These are phyloP conservation scores for Rhinichthys osculus DNA, from an alignment of 2,797 vertebrate genomes.

Conservation along the genomic window DNA sequence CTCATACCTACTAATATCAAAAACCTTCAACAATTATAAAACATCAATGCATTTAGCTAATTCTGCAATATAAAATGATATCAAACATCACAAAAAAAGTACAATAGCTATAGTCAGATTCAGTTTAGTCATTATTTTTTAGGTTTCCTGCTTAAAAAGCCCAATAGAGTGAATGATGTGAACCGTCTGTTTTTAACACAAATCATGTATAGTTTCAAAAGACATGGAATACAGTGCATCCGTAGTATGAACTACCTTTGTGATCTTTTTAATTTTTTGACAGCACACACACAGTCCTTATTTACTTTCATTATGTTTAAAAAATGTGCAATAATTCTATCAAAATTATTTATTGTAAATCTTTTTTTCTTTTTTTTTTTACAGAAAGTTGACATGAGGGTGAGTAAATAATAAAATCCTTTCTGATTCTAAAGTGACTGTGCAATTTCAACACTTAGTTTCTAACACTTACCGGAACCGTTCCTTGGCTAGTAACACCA, in stretches of 20 bases:
- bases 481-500: background rate
- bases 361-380: too few relatives aligned
- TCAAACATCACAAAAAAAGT: background rate
- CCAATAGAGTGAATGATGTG: background rate
- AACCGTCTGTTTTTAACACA: background rate
- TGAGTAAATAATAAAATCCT: background rate
- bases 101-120: background rate
- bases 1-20: background rate
- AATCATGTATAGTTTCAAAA: background rate
- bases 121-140: background rate
- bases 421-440: conserved; percentile 1
- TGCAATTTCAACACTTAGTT: background rate
- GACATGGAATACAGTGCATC: background rate
- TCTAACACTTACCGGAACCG: background rate
- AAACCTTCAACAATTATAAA: background rate
- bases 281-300: background rate
- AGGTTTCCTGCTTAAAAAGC: background rate
- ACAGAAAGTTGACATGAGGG: background rate
- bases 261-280: background rate
- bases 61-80: background rate
- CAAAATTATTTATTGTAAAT: background rate
- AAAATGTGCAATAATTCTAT: background rate
- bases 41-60: background rate
- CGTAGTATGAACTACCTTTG: background rate
- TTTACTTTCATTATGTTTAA: background rate